Percentiles rank a stretch among this genome's conserved stretches.
Evolutionary conservation across 2,113 vertebrate genomes (phyloP).

Genomic region (Plestiodon gilberti): DNA sequence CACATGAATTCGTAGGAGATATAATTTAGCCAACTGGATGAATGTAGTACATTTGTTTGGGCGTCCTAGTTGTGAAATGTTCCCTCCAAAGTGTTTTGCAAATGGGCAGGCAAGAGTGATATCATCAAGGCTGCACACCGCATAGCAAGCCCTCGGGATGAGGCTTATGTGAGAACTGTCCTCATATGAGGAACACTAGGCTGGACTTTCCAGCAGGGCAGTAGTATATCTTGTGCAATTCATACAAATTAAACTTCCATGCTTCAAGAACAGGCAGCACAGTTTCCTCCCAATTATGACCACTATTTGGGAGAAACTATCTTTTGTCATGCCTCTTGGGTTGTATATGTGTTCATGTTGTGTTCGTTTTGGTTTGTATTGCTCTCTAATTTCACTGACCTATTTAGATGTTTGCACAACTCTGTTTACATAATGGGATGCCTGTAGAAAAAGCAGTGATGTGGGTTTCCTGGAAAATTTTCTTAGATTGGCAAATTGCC

Average conservation of each 20-base stretch:
- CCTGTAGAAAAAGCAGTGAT: too few relatives aligned
- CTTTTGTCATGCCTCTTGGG: neutral
- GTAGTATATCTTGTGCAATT: neutral
- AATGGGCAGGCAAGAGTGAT: neutral
- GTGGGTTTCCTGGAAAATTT: too few relatives aligned
- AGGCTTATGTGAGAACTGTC: neutral
- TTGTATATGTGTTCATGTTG: neutral
- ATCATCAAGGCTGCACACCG: neutral
- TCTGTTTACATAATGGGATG: neutral
- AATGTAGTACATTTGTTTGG: neutral
- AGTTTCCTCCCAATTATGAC: neutral
- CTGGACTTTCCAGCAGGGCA: neutral
- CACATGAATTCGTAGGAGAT: neutral
- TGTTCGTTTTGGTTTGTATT: slow-evolving; percentile 49
- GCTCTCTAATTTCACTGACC: slow-evolving; percentile 47
- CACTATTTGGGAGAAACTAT: neutral
- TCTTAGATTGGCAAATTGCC: neutral
- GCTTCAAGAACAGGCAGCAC: neutral
- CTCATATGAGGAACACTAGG: neutral
- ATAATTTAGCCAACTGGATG: neutral
- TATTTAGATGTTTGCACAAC: slow-evolving; percentile 41
- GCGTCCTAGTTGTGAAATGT: neutral
- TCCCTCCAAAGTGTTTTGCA: neutral
- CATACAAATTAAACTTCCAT: neutral
- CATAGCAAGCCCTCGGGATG: neutral